These are phyloP conservation scores for Dicyrtomina minuta DNA, from an alignment of 2,888 invertebrate genomes.

Conservation along the genomic window DNA sequence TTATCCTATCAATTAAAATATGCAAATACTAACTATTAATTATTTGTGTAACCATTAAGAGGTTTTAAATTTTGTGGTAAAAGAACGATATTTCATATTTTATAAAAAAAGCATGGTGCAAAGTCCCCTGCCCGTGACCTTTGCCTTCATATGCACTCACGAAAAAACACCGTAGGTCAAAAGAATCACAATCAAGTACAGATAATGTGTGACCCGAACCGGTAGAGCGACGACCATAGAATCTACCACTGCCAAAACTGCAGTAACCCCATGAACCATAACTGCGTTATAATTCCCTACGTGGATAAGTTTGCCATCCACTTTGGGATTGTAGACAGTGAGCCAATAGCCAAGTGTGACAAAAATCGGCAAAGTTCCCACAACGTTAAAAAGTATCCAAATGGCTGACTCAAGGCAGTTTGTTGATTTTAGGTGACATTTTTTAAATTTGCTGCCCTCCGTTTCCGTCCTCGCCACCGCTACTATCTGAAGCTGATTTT, in stretches of 20 bases:
- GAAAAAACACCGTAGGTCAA: not conserved
- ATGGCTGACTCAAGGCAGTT: not conserved
- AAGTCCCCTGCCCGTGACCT: too few relatives aligned
- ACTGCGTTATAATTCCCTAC: not conserved
- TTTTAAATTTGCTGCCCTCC: not conserved
- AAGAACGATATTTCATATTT: too few relatives aligned
- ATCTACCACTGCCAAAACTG: not conserved
- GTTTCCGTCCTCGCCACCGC: not conserved
- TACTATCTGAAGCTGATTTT: too few relatives aligned
- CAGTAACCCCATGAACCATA: conserved; percentile 6
- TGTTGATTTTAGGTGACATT: not conserved
- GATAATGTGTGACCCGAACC: conserved; percentile 12
- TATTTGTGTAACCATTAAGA: too few relatives aligned
- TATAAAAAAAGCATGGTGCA: too few relatives aligned
- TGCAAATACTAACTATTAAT: too few relatives aligned
- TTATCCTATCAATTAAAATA: not conserved
- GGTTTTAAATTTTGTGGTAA: too few relatives aligned
- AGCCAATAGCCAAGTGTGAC: conserved; percentile 14
- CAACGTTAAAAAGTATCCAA: not conserved
- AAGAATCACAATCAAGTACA: not conserved
- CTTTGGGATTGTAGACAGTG: not conserved
- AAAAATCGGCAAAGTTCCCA: not conserved
- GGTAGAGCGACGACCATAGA: conserved; percentile 4
- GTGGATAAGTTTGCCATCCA: not conserved
- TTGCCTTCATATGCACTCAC: too few relatives aligned